Evolutionary conservation across 2,797 vertebrate genomes (phyloP), one percentile per base, ranked within the genome.

Genomic region (Allobates femoralis): DNA sequence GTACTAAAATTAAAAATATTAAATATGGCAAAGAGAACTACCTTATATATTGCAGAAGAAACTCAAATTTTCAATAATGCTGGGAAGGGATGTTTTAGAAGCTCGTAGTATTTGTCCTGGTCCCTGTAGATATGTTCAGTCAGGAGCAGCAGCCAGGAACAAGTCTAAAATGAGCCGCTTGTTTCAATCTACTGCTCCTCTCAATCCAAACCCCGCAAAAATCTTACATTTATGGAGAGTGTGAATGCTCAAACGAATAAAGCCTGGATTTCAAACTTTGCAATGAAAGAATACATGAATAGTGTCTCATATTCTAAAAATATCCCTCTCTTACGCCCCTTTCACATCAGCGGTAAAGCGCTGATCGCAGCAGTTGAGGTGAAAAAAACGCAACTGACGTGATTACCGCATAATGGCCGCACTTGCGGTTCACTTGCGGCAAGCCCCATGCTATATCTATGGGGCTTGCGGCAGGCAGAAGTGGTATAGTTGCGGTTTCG

Each of bases 81-180:
- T 64, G 26, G 26, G 26, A 64, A 28, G 26, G 12, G 56, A n/a
- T 60, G 23, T 60, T 28, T 23, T 11, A 23, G 34, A 41, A 32
- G 21, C 4, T 71, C 19, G 41, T 41, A 23, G 32, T 12, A 71
- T 73, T 73, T 23, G 67, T 19, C 67, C 21, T 73, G 69, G 69
- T 73, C 37, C 69, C 41, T 50, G 19, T n/a, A 41, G 69, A 50
- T 41, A 74, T 26, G 37, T 74, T n/a, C 41, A 74, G 41, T 50
- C 37, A 50, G 69, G 69, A 50, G 69, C 69, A 74, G 23, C 69
- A 71, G 23, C 69, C 69, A 74, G 69, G 41, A 74, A 50, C 69
- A 26, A 74, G 41, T 50, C 41, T 74, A 23, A 50, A 74, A 74
- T 46, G 37, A 74, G 23, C 37, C n/a, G 69, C 69, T 26, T 46